Evolutionary conservation across 2,113 vertebrate species (phyloP).

Genomic region (Indicator maculatus): DNA sequence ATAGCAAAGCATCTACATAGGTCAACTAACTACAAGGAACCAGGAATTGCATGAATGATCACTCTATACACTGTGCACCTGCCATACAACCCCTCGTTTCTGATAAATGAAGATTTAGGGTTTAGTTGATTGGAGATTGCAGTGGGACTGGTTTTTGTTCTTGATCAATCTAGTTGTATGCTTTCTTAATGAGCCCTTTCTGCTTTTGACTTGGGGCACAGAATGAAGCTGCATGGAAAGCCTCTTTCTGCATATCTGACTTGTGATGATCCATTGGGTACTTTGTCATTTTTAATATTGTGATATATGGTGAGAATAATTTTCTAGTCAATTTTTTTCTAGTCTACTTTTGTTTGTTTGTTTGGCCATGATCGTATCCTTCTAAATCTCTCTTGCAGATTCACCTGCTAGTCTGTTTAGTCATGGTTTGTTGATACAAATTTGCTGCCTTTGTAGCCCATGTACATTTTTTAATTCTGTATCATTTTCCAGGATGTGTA

Average conservation of each 20-base stretch:
- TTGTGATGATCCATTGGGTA: not conserved
- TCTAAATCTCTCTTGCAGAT: not conserved
- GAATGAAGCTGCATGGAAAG: not conserved
- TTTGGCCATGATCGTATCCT: not conserved
- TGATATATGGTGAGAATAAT: accelerated
- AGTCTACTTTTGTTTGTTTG: not conserved
- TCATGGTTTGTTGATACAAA: not conserved
- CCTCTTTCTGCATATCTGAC: not conserved
- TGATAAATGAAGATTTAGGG: not conserved
- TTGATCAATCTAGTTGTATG: not conserved
- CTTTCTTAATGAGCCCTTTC: not conserved
- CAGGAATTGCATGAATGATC: not conserved
- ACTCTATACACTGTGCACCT: not conserved
- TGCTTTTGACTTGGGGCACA: not conserved
- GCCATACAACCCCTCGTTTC: not conserved
- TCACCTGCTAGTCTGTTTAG: not conserved
- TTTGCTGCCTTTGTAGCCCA: not conserved
- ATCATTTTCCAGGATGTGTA: not conserved
- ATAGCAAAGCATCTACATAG: not conserved
- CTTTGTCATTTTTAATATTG: not conserved
- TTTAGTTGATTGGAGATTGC: not conserved
- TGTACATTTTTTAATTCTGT: not conserved
- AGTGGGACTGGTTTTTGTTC: not conserved
- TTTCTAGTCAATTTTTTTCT: not conserved
- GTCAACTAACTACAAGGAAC: not conserved